Evolutionary conservation across 1,140 invertebrate genomes (phyloP), one percentile per base, ranked within the genome.

Genomic region (Cardiocondyla obscurior): DNA sequence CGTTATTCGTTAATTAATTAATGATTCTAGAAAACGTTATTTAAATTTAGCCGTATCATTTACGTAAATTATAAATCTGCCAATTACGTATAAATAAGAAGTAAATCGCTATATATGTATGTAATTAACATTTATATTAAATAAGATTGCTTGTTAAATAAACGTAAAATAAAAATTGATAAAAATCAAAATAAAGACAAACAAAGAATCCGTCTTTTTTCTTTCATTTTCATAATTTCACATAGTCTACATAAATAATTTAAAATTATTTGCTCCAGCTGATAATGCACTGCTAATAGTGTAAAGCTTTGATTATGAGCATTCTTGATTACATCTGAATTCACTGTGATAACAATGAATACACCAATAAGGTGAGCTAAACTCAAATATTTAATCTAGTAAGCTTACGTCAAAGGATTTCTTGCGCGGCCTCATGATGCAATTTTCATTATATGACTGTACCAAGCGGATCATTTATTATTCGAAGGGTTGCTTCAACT

Each of bases 321-420:
- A 49, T 69, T 39, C 16, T 39, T 39, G 14, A 42, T 67, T 39
- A 30, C 8, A 39, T 30, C 33, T 36, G 12, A 46, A 77, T 72
- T 72, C 51, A 57, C 46, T n/a, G 16, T 51, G 49, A 49, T 70
- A n/a, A 57, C 58, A 60, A 39, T 19, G 16, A 65, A 53, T 65
- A 39, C 28, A 39, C 44, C 53, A 79, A 72, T 44, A 86, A 83
- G 36, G 53, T 58, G 8, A 79, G 81, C 84, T 86, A 36, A 77
- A 55, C 33, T 58, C 22, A 16, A 60, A 79, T 83, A 77, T 42
- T 85, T 86, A 86, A 88, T 89, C 53, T 49, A 55, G 10, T 16
- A 57, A n/a, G 83, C 73, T 83, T 70, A 81, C 51, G 49, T 83
- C 74, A 87, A 85, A 69, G 74, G 84, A 69, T 77, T 77, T 77